Evolutionary conservation across 1,140 invertebrate genomes (phyloP), one percentile per base, ranked within the genome.

Genomic region (Nilaparvata lugens): DNA sequence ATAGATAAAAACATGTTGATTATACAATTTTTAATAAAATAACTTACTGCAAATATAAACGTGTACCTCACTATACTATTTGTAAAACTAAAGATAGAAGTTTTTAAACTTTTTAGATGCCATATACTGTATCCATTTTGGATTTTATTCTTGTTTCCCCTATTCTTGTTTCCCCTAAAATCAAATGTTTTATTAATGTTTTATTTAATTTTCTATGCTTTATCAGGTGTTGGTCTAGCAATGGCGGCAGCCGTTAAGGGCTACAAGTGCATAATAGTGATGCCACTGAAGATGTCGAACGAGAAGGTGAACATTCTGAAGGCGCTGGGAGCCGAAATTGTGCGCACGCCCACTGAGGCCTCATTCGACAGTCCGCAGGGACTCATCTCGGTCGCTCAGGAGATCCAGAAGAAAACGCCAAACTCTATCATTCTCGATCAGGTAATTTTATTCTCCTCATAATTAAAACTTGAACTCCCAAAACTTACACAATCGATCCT

Each of bases 261-360:
- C 2, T 99, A 99, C 74, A 84, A 85, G 62, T 99, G 96, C 73
- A 89, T 98, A 40, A 98, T 99, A 73, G 95, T 98, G 0, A 92
- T 99, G 87, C 95, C 97, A 0, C 92, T 74, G 96, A 99, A 77
- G 98, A 99, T 81, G 93, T 95, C 9, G 14, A 82, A 82, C 52
- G 87, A 89, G 71, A 90, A 89, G 73, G 85, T 85, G 31, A 78
- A 84, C 68, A 86, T 90, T 0, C 72, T 99, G 25, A 76, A 81
- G 64, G 90, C 91, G 2, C 78, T 99, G 4, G 97, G 97, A 5
- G 95, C 97, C 14, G 87, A 96, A 76, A 97, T 99, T 61, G 85
- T 99, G 13, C 80, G 96, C 40, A 98, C 96, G 0, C 95, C 95
- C 25, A 98, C 93, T 2, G 87, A 91, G 71, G 95, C 93, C 0